Base-by-base conservation (phyloP, 2,797 vertebrate genomes). In the Pogoniulus pusillus region DNA sequence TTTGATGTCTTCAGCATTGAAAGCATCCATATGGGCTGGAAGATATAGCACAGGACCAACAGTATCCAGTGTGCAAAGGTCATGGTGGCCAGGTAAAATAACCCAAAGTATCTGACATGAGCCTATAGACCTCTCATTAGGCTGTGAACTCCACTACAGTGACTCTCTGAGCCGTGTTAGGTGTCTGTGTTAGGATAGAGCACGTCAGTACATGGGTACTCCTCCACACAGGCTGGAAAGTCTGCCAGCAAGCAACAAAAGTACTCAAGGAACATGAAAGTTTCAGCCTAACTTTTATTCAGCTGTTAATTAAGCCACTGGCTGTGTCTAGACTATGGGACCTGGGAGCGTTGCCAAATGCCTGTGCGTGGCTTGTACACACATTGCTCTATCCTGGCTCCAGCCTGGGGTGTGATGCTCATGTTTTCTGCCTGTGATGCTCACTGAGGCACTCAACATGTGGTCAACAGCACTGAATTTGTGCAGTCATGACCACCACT, bases 221-320 rank as follows among this genome's bases (percentile, higher is more conserved):
- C 34, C 34, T 89, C 62, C 2, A 2, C 55, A 62, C n/a, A 39
- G 72, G 63, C 72, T 10, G 2, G 69, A 75, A 91, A 59, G 19
- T 65, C 86, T 82, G 79, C 70, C 89, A 90, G 66, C 27, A 62
- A 75, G 30, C 86, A 90, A 23, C 18, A 5, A 58, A 90, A 91
- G 69, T 53, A 77, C 78, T 82, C 2, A 1, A 93, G 69, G 64
- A 94, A 64, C 68, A 76, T 91, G 59, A 54, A 91, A 91, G 85
- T 79, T 90, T 62, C 89, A 85, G 65, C 66, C 82, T 83, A 91
- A 85, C 79, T 87, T 91, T 85, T 55, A 85, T 89, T 91, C 70
- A 57, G 51, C 73, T 82, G 69, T 53, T 89, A 93, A 93, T 96
- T 90, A 95, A 80, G 59, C 73, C 24, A 20, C 65, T 82, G 84